Evolutionary conservation across 2,113 vertebrate species (phyloP).

Genomic region (Anhinga rufa): DNA sequence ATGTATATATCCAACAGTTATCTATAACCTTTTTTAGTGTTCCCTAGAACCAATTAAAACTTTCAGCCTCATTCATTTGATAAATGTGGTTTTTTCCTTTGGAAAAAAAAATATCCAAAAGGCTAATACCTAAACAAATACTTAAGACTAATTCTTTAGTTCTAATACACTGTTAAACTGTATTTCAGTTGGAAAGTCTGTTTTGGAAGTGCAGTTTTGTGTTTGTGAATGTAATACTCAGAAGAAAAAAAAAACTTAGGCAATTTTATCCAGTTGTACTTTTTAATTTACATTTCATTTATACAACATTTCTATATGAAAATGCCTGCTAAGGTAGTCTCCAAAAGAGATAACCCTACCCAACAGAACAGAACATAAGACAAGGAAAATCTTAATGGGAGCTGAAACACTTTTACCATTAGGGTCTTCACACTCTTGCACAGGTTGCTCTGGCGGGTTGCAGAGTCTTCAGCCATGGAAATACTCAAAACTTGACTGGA

Average conservation of each 20-base stretch:
- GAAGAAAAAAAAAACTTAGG: not conserved
- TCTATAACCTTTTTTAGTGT: not conserved
- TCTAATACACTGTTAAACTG: not conserved
- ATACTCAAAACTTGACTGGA: not conserved
- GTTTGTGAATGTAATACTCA: not conserved
- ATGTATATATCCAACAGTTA: too few relatives aligned
- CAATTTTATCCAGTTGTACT: not conserved
- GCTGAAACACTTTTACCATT: not conserved
- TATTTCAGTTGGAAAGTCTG: not conserved
- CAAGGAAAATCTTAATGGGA: not conserved
- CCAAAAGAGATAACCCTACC: not conserved
- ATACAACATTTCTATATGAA: not conserved
- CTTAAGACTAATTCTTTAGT: not conserved
- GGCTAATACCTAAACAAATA: not conserved
- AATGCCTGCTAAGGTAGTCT: not conserved
- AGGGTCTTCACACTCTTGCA: not conserved
- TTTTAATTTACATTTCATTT: not conserved
- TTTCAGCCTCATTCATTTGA: not conserved
- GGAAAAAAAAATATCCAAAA: not conserved
- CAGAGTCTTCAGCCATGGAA: not conserved
- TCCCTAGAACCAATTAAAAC: not conserved
- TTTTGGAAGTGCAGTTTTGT: not conserved
- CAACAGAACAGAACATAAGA: not conserved
- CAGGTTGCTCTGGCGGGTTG: fast-evolving
- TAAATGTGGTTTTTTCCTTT: not conserved